A percentile compares a stretch with the other conserved stretches of the same genome.
These are phyloP conservation scores for Leptarthrus brevirostris DNA, from an alignment of 2,888 invertebrate genomes.

Conservation along the genomic window DNA sequence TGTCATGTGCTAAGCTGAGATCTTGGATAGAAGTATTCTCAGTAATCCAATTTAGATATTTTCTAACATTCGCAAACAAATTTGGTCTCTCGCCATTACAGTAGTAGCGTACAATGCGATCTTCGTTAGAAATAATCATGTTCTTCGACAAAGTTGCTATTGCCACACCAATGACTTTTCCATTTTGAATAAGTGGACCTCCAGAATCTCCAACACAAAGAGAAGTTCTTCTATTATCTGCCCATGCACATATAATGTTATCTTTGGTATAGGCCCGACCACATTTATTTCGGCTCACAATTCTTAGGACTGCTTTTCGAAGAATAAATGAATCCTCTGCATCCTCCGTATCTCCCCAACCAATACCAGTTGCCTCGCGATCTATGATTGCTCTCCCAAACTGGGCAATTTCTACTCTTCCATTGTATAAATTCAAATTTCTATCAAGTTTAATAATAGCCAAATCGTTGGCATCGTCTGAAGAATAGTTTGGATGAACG, in stretches of 20 bases:
- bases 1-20: no score
- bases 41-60: background rate
- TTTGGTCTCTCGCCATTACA: constrained; percentile 10
- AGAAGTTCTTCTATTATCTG: constrained; percentile 69
- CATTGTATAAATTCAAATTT: background rate
- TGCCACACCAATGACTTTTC: constrained; percentile 66
- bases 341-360: constrained; percentile 9
- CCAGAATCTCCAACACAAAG: constrained; percentile 62
- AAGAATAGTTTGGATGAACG: constrained; percentile 9
- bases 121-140: background rate
- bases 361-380: constrained; percentile 1
- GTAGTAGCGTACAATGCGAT: background rate
- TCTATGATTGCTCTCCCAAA: background rate
- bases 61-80: background rate
- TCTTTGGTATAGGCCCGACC: background rate
- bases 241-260: constrained; percentile 74
- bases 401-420: background rate
- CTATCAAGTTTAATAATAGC: background rate
- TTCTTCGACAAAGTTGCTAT: constrained; percentile 57
- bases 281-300: background rate
- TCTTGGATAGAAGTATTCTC: no score
- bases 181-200: constrained; percentile 63
- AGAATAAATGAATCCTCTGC: background rate
- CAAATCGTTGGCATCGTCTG: background rate
- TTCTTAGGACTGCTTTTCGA: background rate